phyloP scores from a whole-genome alignment of 2,797 vertebrate genomes.

The Xiphophorus birchmanni region DNA sequence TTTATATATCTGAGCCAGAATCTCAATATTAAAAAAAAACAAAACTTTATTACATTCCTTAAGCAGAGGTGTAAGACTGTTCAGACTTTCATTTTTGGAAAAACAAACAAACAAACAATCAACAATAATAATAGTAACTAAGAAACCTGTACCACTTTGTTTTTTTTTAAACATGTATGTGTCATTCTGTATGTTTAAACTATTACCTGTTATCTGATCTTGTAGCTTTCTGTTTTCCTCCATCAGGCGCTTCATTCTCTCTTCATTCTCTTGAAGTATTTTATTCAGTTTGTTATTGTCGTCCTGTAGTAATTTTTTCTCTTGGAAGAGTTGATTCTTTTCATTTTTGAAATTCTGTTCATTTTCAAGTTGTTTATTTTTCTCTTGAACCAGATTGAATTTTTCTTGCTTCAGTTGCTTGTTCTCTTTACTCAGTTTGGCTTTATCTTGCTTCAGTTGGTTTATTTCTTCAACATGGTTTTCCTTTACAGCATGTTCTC shows the following conservation, averaged over 20 bases:
- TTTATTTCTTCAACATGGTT: background rate
- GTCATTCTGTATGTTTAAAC: background rate
- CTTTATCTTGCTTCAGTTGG: background rate
- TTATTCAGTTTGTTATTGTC: background rate
- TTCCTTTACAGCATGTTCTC: slow-evolving; percentile 3
- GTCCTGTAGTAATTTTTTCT: background rate
- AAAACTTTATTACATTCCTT: background rate
- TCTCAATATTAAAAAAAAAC: background rate
- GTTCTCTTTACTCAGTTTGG: background rate
- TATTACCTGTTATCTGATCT: background rate
- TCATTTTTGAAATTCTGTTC: background rate
- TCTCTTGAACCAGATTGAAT: background rate
- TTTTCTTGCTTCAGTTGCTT: background rate
- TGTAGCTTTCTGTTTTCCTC: background rate
- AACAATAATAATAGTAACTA: background rate
- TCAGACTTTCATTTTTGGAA: background rate
- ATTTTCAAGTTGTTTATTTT: background rate
- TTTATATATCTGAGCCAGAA: background rate
- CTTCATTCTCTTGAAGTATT: background rate
- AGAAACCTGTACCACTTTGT: background rate
- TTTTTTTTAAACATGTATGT: background rate
- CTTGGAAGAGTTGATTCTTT: background rate
- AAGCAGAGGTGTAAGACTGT: background rate
- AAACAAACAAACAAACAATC: too few relatives aligned
- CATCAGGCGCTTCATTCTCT: background rate